Evolutionary conservation across 2,113 vertebrate species (phyloP).

Genomic region (Lamprotornis superbus): DNA sequence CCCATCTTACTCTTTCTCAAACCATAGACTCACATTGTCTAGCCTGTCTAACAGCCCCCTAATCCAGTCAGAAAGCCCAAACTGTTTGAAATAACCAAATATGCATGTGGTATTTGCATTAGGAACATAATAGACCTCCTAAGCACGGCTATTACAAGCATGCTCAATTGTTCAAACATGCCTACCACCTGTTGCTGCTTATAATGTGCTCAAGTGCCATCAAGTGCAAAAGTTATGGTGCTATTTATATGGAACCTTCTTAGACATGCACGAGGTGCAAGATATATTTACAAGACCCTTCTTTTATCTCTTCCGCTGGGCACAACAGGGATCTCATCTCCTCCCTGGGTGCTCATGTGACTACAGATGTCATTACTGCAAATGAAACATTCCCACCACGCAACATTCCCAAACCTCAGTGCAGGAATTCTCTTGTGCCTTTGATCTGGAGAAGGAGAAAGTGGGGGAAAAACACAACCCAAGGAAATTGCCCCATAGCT

Average conservation of each 20-base stretch:
- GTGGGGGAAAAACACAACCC: not conserved
- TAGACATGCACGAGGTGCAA: constrained; percentile 19
- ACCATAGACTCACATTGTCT: not conserved
- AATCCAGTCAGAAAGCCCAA: constrained; percentile 32
- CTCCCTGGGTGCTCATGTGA: not conserved
- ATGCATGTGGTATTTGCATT: constrained; percentile 66
- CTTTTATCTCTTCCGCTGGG: constrained; percentile 21
- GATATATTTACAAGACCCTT: constrained; percentile 23
- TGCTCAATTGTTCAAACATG: constrained; percentile 39
- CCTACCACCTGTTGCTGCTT: constrained; percentile 71
- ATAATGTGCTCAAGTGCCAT: constrained; percentile 37
- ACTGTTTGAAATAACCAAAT: constrained; percentile 55
- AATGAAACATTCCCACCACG: not conserved
- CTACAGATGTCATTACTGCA: not conserved
- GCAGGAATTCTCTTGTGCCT: not conserved
- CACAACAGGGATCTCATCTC: constrained; percentile 7
- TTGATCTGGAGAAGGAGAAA: constrained; percentile 2
- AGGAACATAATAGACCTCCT: constrained; percentile 48
- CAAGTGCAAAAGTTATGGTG: constrained; percentile 23
- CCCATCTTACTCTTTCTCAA: not conserved
- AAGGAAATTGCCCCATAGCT: not conserved
- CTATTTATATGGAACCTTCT: constrained; percentile 59
- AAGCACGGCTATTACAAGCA: constrained; percentile 21
- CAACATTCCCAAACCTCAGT: not conserved
- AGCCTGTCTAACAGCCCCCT: constrained; percentile 14